A percentile compares a stretch with the other conserved stretches of the same genome.
Conservation (phyloP, 2,888 invertebrate species). For the Cephus rjabovi region DNA sequence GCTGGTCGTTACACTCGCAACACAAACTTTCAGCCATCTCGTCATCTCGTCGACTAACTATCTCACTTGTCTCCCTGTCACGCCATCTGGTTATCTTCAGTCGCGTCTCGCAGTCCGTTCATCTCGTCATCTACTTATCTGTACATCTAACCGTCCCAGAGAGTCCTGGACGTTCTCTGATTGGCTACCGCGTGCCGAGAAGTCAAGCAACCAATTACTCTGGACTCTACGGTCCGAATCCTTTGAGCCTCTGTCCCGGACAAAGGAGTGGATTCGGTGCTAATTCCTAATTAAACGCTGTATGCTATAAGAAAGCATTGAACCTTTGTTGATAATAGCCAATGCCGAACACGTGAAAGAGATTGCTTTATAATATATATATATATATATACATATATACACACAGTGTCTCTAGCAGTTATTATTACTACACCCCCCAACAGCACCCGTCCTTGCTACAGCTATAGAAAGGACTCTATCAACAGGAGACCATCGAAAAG, state of each 20-base stretch:
- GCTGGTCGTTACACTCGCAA: neutral
- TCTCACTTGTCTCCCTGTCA: neutral
- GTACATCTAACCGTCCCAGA: neutral
- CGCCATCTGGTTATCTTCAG: neutral
- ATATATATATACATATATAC: neutral
- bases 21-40: neutral
- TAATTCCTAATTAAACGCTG: neutral
- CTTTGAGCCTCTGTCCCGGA: neutral
- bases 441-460: neutral
- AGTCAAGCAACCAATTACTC: slow-evolving; percentile 5
- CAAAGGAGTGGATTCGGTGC: slow-evolving; percentile 4
- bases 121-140: neutral
- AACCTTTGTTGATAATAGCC: neutral
- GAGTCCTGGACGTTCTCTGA: neutral
- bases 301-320: neutral
- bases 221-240: neutral
- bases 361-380: neutral
- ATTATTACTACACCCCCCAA: neutral
- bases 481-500: no score
- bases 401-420: neutral
- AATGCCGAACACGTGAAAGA: neutral
- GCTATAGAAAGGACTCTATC: no score
- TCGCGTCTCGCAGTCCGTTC: neutral
- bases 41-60: neutral
- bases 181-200: neutral